Conservation (phyloP, 2,113 vertebrate species). For the Brevimyrus niger region DNA sequence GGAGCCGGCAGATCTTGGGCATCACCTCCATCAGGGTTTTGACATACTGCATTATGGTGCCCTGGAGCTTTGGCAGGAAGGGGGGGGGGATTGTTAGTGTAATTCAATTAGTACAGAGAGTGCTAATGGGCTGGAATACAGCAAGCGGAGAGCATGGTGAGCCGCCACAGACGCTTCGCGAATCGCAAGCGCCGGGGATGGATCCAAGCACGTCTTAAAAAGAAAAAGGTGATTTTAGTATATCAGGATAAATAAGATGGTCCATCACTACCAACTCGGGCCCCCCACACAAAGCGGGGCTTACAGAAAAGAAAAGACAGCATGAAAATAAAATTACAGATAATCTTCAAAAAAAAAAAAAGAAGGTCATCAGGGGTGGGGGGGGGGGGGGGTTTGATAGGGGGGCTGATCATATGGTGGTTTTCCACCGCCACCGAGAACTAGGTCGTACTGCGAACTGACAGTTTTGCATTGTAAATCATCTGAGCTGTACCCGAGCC, state of each 20-base stretch:
- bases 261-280: background rate
- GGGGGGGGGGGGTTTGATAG: background rate
- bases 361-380: background rate
- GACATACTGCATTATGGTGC: conserved; percentile 81
- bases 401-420: background rate
- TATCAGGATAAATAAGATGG: background rate
- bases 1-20: conserved; percentile 82
- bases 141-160: background rate
- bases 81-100: background rate
- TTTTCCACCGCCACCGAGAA: background rate
- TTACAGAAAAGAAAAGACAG: background rate
- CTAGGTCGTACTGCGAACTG: background rate
- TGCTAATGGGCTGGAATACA: background rate
- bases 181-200: background rate
- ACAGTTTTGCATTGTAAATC: background rate
- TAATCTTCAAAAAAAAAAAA: background rate
- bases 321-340: background rate
- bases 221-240: background rate
- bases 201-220: background rate
- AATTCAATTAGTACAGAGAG: background rate
- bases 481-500: background rate
- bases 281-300: background rate
- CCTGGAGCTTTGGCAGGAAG: conserved; percentile 64
- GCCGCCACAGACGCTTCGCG: background rate
- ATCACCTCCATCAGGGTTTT: conserved; percentile 86